Evolutionary conservation across 1,140 invertebrate genomes (phyloP), one percentile per base, ranked within the genome.

Genomic region (Cyclina sinensis): DNA sequence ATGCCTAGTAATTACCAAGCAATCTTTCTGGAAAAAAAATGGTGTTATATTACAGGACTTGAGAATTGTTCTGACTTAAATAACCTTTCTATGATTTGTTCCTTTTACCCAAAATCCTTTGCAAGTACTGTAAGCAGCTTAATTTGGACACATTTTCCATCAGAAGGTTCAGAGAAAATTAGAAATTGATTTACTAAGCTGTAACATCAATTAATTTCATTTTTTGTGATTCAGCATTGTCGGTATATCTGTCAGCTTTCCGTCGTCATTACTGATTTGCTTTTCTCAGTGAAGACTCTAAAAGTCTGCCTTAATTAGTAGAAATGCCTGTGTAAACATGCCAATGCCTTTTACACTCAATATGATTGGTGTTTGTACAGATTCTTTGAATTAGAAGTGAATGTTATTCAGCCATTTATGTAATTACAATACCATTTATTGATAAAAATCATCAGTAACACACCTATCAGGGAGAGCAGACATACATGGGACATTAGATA

Each of bases 181-280:
- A 65, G 76, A 87, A 87, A 87, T 87, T 87, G 85, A 87, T 87
- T 87, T 80, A 80, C 21, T 80, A 87, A 87, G 85, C 85, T 37
- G 39, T 76, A 79, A 87, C 85, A 87, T 87, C 85, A 87, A 87
- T 87, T 87, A 87, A 87, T 87, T 87, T 70, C 85, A 87, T 87
- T 87, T 87, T 87, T 87, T 74, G 85, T 87, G 85, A 78, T 87
- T 87, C 85, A 54, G 37, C 39, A 32, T 16, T 43, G 51, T 30
- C 37, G 18, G 57, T 87, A 79, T 87, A 79, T 76, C 85, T 80
- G 85, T 87, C 85, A 39, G 35, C 85, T 87, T 87, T 79, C 51
- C 70, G 85, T 87, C 85, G 21, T 1, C 7, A 24, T n/a, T n/a
- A n/a, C n/a, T 27, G 74, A 83, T 83, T 46, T 83, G 14, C 81